A percentile compares a stretch with the other conserved stretches of the same genome.
Evolutionary conservation across 2,888 invertebrate genomes (phyloP).

Genomic region (Carterocephalus palaemon): DNA sequence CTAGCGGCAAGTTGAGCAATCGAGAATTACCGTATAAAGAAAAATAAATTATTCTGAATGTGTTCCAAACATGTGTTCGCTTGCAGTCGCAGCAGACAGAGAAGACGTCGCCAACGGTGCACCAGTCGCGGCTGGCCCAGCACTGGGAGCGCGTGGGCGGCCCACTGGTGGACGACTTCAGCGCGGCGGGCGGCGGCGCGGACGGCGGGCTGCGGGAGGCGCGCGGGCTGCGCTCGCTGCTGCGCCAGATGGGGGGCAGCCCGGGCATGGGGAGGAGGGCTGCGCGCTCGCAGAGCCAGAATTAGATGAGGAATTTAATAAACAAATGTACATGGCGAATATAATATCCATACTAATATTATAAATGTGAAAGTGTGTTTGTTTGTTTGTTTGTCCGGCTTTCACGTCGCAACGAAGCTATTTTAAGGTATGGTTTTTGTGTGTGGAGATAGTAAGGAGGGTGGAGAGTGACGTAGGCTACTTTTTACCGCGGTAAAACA

Average conservation of each 20-base stretch:
- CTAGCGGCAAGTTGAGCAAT: too few species aligned
- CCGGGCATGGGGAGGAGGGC: conserved; percentile 88
- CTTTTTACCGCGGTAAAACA: too few species aligned
- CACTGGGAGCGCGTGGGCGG: conserved; percentile 77
- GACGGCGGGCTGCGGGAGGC: conserved; percentile 82
- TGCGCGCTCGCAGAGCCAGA: conserved; percentile 70
- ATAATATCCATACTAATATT: too few species aligned
- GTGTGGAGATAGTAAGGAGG: too few species aligned
- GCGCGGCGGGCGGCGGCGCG: too few species aligned
- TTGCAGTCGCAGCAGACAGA: conserved; percentile 42
- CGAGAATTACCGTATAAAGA: too few species aligned
- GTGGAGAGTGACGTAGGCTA: too few species aligned
- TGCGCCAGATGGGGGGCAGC: conserved; percentile 91
- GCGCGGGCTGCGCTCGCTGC: conserved; percentile 86
- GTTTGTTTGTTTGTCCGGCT: too few species aligned
- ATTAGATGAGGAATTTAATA: conserved; percentile 38
- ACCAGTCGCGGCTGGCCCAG: conserved; percentile 82
- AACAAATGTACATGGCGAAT: neutral
- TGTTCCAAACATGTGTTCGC: conserved; percentile 1
- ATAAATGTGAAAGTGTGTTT: too few species aligned
- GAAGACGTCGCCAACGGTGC: conserved; percentile 74
- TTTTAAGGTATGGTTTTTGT: too few species aligned
- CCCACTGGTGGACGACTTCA: conserved; percentile 94
- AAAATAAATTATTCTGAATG: too few species aligned
- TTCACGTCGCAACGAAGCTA: too few species aligned